A percentile compares a stretch with the other conserved stretches of the same genome.
Evolutionary conservation across 2,888 invertebrate species (phyloP).

Genomic region (Altica lythri): DNA sequence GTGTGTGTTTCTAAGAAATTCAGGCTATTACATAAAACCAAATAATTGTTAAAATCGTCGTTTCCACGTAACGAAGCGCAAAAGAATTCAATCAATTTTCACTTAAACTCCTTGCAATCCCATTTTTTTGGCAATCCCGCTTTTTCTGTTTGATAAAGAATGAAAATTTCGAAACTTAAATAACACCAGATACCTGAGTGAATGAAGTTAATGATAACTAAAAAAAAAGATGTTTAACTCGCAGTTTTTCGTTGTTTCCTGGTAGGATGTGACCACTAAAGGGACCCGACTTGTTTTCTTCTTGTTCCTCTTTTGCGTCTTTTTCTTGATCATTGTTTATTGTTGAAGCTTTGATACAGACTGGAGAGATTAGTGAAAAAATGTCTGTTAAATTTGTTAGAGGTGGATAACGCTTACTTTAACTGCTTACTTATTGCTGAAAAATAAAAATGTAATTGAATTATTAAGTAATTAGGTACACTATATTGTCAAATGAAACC

Average conservation of each 20-base stretch:
- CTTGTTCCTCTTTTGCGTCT: conserved; percentile 11
- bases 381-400: conserved; percentile 9
- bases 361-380: conserved; percentile 12
- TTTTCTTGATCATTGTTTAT: conserved; percentile 4
- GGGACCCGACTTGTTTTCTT: conserved; percentile 25
- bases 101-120: conserved; percentile 8
- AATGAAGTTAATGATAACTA: conserved; percentile 17
- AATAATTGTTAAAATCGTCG: background rate
- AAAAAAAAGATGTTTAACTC: conserved; percentile 6
- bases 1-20: background rate
- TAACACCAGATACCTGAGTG: conserved; percentile 20
- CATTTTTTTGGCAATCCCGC: conserved; percentile 1
- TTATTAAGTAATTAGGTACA: too few species aligned
- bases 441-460: too few species aligned
- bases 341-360: conserved; percentile 6
- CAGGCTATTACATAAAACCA: background rate
- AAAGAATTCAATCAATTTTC: conserved; percentile 12
- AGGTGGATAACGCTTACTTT: conserved; percentile 2
- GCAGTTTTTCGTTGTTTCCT: conserved; percentile 34
- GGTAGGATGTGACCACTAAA: conserved; percentile 44
- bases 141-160: conserved; percentile 5
- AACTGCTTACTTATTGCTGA: too few species aligned
- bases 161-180: conserved; percentile 17
- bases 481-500: too few species aligned
- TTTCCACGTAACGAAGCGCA: conserved; percentile 8